Percentiles rank a stretch among this genome's conserved stretches.
Conservation (phyloP, 2,888 invertebrate species). For the Conomelus anceps region DNA sequence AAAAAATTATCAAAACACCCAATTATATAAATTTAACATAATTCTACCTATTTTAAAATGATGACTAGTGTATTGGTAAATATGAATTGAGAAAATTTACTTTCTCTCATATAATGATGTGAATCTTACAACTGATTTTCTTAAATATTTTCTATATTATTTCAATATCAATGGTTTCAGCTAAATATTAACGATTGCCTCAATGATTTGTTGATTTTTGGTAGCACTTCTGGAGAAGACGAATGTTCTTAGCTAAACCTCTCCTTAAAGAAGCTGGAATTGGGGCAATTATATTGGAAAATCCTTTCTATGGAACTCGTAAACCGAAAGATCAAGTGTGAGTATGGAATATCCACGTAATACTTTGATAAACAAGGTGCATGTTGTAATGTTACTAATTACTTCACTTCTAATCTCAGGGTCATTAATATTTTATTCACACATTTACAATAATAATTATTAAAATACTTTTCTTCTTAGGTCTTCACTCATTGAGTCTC, state of each 20-base stretch:
- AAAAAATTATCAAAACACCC: too few species aligned
- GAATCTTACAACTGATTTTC: neutral
- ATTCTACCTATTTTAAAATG: neutral
- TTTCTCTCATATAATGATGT: neutral
- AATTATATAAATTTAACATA: too few species aligned
- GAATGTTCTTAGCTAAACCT: conserved; percentile 85
- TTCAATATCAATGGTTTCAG: neutral
- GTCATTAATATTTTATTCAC: too few species aligned
- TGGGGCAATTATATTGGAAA: conserved; percentile 89
- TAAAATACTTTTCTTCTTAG: too few species aligned
- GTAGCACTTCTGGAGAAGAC: conserved; percentile 84
- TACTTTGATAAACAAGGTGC: neutral
- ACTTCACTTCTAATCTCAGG: too few species aligned
- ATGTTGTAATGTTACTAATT: neutral
- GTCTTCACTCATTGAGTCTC: too few species aligned
- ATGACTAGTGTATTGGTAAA: neutral
- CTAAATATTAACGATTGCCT: neutral
- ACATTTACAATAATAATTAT: too few species aligned
- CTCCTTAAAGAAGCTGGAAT: conserved; percentile 82
- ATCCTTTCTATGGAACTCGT: conserved; percentile 88
- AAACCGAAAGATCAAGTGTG: conserved; percentile 84
- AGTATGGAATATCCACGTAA: conserved; percentile 40
- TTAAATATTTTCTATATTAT: neutral
- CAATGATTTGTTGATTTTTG: conserved; percentile 28
- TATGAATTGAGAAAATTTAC: neutral